A percentile compares a stretch with the other conserved stretches of the same genome.
Conservation (phyloP, 1,140 invertebrate genomes). For the Nixonia krombeini region DNA sequence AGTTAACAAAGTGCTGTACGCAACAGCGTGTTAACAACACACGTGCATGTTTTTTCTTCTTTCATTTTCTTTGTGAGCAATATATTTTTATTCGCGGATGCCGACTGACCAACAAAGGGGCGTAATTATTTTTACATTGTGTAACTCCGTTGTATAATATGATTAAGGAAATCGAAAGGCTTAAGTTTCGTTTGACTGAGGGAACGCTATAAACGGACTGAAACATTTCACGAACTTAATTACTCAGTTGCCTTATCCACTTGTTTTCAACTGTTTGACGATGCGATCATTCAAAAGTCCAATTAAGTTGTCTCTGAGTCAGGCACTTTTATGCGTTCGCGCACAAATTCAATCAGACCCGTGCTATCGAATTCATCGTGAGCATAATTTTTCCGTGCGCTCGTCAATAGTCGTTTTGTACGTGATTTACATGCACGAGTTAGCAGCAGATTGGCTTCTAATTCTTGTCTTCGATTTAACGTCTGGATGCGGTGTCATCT, state of each 20-base stretch:
- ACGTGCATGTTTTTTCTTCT: too few relatives aligned
- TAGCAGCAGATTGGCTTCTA: too few relatives aligned
- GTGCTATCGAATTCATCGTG: background rate
- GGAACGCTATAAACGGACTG: constrained; percentile 12
- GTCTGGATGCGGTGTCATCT: too few relatives aligned
- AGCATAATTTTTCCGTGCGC: too few relatives aligned
- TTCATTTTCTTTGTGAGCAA: too few relatives aligned
- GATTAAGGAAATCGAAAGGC: constrained; percentile 22
- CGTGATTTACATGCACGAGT: too few relatives aligned
- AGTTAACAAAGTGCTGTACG: too few relatives aligned
- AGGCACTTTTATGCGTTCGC: background rate
- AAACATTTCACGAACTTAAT: constrained; percentile 17
- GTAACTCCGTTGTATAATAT: constrained; percentile 9
- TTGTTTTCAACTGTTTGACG: constrained; percentile 12
- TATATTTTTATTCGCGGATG: too few relatives aligned
- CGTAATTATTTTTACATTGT: constrained; percentile 10
- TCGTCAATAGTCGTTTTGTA: too few relatives aligned
- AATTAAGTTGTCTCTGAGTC: constrained; percentile 7
- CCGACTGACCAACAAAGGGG: background rate
- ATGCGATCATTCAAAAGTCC: constrained; percentile 25
- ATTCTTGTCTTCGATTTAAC: too few relatives aligned
- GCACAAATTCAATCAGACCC: background rate
- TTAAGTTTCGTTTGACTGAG: constrained; percentile 17
- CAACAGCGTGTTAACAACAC: too few relatives aligned
- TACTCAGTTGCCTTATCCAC: constrained; percentile 9